Evolutionary conservation across 1,140 invertebrate species (phyloP), one percentile per base, ranked within the genome.

Genomic region (Drosophila eugracilis): DNA sequence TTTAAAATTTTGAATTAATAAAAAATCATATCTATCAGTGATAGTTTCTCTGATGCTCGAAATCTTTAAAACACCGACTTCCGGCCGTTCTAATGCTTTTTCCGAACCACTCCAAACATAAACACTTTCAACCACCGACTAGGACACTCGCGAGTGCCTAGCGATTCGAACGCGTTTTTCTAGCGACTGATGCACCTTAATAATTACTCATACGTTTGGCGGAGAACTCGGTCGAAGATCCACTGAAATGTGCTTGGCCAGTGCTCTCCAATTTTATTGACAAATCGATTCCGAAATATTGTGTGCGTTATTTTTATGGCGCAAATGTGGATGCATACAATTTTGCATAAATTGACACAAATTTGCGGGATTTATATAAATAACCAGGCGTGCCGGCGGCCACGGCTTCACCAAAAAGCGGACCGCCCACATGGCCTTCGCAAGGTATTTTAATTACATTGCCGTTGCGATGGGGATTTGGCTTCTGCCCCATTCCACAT

Each of bases 181-280:
- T 19, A 41, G 47, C 32, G 26, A 71, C 66, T 60, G 28, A 47
- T 39, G 34, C 63, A 52, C 37, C 66, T 28, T n/a, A 53, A 67
- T 42, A 26, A 45, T 67, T 52, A 44, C 39, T 66, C 66, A 67
- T 70, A 78, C 86, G 83, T 72, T 79, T 67, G 76, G 48, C 48
- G 32, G 50, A 52, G 48, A 71, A 78, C 77, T 85, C 80, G 88
- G 85, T 54, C 74, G 63, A 84, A 77, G 72, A 45, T 86, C 73
- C 73, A 90, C 88, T 90, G 83, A 90, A 90, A 81, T 72, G 60
- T 52, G 50, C 45, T 58, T 73, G 66, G 58, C 52, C 37, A 73
- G 69, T 84, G 89, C 53, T 72, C 57, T 69, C 63, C 71, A 79
- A 90, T 85, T 88, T 90, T 90, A 90, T 90, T 90, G 83, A 90